phyloP scores from a whole-genome alignment of 2,113 vertebrate species.

The Coreoperca whiteheadi region DNA sequence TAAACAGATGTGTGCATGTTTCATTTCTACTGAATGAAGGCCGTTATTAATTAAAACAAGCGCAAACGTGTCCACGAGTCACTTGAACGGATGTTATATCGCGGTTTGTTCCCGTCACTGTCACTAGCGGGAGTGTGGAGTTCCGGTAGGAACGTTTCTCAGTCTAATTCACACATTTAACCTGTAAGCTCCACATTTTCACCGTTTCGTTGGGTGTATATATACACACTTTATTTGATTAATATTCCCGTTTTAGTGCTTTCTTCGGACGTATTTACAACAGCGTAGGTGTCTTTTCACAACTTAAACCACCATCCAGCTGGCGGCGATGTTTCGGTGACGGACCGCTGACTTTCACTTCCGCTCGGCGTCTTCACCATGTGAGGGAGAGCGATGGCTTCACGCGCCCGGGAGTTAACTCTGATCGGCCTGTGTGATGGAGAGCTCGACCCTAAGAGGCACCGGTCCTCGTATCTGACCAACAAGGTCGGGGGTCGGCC shows the following conservation, averaged over 20 bases:
- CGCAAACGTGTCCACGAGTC: too few species aligned
- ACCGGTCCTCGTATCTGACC: constrained; percentile 55
- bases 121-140: background rate
- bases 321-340: constrained; percentile 33
- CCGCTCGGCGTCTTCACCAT: background rate
- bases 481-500: constrained; percentile 80
- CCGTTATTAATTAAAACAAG: too few species aligned
- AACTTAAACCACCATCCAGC: too few species aligned
- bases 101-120: background rate
- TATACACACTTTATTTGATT: background rate
- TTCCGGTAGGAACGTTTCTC: background rate
- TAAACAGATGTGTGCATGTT: too few species aligned
- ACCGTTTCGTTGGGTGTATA: background rate
- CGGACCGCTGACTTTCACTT: background rate
- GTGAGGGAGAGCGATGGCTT: constrained; percentile 52
- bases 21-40: too few species aligned
- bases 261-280: background rate
- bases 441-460: constrained; percentile 43
- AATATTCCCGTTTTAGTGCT: background rate
- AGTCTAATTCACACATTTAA: background rate
- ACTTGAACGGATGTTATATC: background rate
- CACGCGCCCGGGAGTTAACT: background rate
- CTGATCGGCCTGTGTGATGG: constrained; percentile 80
- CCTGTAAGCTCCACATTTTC: background rate
- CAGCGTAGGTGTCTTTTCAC: background rate